phyloP scores from a whole-genome alignment of 2,797 vertebrate genomes.

The Argya squamiceps region DNA sequence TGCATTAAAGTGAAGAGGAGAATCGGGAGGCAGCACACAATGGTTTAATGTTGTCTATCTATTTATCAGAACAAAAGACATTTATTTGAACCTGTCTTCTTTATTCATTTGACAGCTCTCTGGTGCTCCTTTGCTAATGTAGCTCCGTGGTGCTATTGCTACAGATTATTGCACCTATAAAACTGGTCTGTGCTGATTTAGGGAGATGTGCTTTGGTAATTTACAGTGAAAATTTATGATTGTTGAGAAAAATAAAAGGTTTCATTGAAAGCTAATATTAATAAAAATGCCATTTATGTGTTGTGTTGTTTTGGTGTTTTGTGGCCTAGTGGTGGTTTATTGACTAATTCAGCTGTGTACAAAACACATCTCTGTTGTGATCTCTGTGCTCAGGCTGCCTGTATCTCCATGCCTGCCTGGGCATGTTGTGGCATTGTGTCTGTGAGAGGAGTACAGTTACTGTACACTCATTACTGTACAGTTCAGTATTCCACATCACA shows the following conservation, averaged over 20 bases:
- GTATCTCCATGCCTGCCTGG: background rate
- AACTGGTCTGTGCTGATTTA: background rate
- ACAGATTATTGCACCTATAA: slow-evolving; percentile 30
- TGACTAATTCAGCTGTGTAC: background rate
- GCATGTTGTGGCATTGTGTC: background rate
- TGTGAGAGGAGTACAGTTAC: background rate
- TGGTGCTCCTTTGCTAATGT: slow-evolving; percentile 12
- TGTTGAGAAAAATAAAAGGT: background rate
- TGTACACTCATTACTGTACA: background rate
- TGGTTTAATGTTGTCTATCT: background rate
- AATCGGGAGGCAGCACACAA: background rate
- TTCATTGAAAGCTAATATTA: background rate
- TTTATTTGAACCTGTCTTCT: slow-evolving; percentile 17
- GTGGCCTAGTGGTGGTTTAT: background rate
- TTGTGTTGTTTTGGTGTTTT: background rate
- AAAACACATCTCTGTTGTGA: background rate
- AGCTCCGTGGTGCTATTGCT: slow-evolving; percentile 16
- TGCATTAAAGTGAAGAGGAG: background rate
- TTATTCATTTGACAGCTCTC: slow-evolving; percentile 13
- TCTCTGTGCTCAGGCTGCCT: background rate
- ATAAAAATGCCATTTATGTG: slow-evolving; percentile 22
- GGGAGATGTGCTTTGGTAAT: background rate
- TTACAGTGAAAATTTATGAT: slow-evolving; percentile 40
- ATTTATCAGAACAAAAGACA: slow-evolving; percentile 32
- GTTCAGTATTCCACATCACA: background rate